Evolutionary conservation across 2,113 vertebrate species (phyloP).

Genomic region (Gopherus evgoodei): DNA sequence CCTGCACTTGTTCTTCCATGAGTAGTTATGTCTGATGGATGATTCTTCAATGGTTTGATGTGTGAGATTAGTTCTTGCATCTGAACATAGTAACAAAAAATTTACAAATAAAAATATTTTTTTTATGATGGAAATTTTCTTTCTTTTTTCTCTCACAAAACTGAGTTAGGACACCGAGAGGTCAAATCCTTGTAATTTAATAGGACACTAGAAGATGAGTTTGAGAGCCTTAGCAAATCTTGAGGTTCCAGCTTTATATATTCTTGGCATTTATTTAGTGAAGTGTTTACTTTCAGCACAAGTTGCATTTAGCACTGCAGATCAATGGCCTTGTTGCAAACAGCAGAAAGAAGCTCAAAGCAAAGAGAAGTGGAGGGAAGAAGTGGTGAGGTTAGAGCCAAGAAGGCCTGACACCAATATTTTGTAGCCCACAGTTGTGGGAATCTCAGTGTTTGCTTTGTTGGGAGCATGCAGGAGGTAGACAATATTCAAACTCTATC

Average conservation of each 20-base stretch:
- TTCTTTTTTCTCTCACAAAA: background rate
- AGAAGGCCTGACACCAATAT: fast-evolving
- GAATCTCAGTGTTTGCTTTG: background rate
- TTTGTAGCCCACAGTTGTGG: background rate
- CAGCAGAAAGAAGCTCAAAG: background rate
- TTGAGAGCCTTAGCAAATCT: background rate
- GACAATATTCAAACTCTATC: background rate
- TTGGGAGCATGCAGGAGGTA: background rate
- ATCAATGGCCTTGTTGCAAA: background rate
- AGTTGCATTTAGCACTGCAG: background rate
- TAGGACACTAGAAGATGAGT: background rate
- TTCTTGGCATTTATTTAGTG: background rate
- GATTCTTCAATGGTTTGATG: background rate
- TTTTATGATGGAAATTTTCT: background rate
- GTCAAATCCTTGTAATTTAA: background rate
- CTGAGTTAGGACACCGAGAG: background rate
- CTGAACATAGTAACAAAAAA: background rate
- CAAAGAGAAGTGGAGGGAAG: background rate
- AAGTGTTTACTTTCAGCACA: slow-evolving; percentile 34
- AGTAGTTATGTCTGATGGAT: background rate
- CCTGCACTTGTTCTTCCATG: background rate
- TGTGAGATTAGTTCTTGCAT: background rate
- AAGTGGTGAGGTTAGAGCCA: background rate
- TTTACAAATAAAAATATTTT: background rate
- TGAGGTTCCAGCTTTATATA: background rate